Percentiles rank a stretch among this genome's conserved stretches.
phyloP scores from a whole-genome alignment of 2,888 invertebrate genomes.

The Andrena dorsata region DNA sequence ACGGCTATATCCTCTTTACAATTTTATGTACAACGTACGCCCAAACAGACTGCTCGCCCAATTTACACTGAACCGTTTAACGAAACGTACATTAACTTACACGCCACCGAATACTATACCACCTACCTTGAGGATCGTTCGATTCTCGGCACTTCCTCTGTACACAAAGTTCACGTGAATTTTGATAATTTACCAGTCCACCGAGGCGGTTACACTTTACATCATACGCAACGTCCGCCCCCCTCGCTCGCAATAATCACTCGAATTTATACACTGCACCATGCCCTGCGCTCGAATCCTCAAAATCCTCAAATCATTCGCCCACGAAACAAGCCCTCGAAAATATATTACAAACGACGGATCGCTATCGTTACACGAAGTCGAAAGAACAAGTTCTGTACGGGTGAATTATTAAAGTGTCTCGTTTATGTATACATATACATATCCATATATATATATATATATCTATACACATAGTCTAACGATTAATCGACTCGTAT shows the following conservation, averaged over 20 bases:
- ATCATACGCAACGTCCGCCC: constrained; percentile 29
- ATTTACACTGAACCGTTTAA: background rate
- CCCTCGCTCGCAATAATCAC: constrained; percentile 33
- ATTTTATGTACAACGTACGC: no score
- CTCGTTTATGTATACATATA: constrained; percentile 59
- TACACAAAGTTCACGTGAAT: constrained; percentile 15
- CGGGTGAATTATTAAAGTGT: constrained; percentile 53
- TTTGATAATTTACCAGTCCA: constrained; percentile 42
- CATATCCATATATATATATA: constrained; percentile 45
- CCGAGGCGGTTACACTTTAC: constrained; percentile 28
- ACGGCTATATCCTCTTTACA: no score
- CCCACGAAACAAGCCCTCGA: constrained; percentile 47
- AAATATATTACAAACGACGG: constrained; percentile 65
- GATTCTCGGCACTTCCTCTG: background rate
- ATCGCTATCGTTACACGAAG: constrained; percentile 56
- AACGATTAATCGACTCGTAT: constrained; percentile 69
- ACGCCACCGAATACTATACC: constrained; percentile 13
- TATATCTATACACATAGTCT: constrained; percentile 69
- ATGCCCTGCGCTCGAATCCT: constrained; percentile 17
- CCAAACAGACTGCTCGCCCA: background rate
- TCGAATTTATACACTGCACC: constrained; percentile 46
- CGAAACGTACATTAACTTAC: background rate
- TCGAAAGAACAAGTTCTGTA: constrained; percentile 60
- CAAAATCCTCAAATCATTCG: constrained; percentile 36
- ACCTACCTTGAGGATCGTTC: background rate